phyloP scores from a whole-genome alignment of 2,888 invertebrate genomes.

The Antheraea yamamai region DNA sequence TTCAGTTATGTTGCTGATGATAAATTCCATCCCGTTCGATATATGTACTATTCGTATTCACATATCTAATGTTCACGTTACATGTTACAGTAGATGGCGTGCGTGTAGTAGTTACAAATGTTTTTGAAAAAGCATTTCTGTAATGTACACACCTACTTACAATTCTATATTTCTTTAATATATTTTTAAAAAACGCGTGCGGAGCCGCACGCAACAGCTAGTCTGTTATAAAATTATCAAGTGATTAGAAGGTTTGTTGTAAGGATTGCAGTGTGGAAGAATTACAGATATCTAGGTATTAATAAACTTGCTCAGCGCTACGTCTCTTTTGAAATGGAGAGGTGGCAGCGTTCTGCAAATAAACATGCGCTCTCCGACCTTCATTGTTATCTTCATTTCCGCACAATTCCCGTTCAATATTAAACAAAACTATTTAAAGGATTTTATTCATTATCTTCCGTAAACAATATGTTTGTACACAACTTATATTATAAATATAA shows the following conservation, averaged over 20 bases:
- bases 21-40: too few species aligned
- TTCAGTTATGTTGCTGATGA: too few species aligned
- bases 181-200: too few species aligned
- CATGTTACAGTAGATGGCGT: too few species aligned
- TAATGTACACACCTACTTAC: too few species aligned
- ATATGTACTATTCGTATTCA: too few species aligned
- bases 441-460: not conserved
- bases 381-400: conserved; percentile 17
- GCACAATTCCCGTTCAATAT: conserved; percentile 4
- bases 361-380: not conserved
- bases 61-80: too few species aligned
- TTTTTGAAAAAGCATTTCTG: too few species aligned
- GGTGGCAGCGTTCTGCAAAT: not conserved
- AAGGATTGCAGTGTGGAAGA: conserved; percentile 32
- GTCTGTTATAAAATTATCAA: conserved; percentile 59
- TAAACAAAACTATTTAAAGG: not conserved
- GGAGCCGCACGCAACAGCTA: conserved; percentile 22
- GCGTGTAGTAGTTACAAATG: too few species aligned
- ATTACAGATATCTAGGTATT: conserved; percentile 18
- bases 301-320: conserved; percentile 20
- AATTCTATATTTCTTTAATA: too few species aligned
- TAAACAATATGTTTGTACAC: not conserved
- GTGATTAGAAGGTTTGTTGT: conserved; percentile 49
- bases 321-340: not conserved
- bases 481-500: not conserved